Evolutionary conservation across 37 sponge, comb jelly and placozoan species (phyloP).

Genomic region (Aplysina aerophoba): DNA sequence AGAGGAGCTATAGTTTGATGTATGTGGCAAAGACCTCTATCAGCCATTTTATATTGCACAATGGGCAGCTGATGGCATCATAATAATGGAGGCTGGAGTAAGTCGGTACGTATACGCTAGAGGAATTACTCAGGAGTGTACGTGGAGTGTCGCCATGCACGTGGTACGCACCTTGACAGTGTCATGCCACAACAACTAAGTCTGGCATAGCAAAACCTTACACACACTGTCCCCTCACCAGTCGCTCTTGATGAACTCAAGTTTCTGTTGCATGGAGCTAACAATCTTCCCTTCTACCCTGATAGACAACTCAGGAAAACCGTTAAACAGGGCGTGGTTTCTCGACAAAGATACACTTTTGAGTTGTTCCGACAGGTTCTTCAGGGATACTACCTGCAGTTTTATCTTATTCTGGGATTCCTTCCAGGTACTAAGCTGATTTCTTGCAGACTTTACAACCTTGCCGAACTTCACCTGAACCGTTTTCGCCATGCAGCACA

Average conservation of each 20-base stretch:
- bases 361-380: background rate
- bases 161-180: no score
- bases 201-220: no score
- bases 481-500: background rate
- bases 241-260: background rate
- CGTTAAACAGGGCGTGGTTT: background rate
- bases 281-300: background rate
- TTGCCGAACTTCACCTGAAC: background rate
- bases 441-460: background rate
- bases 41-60: no score
- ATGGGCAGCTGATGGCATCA: no score
- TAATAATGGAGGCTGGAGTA: no score
- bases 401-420: background rate
- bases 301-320: background rate
- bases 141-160: no score
- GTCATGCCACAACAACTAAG: no score
- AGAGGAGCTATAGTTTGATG: no score
- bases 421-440: background rate
- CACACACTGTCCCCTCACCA: no score
- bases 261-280: background rate
- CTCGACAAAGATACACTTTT: background rate
- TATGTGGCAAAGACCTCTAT: no score
- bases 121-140: no score
- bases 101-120: no score
- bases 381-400: background rate